Conservation (phyloP, 2,797 vertebrate genomes). For the Chrosomus eos region DNA sequence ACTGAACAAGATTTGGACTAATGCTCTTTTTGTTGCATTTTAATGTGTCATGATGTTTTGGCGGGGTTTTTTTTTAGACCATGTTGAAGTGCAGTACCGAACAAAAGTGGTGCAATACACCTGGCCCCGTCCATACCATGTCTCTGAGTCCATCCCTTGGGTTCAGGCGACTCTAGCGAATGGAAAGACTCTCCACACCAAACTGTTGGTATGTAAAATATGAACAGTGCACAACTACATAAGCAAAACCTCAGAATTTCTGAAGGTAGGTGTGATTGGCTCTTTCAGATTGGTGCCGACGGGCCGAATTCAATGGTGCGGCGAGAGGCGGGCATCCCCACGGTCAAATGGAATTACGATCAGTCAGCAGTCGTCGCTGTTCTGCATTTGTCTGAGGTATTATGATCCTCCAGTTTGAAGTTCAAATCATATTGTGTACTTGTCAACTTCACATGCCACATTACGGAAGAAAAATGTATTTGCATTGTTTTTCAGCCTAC, state of each 20-base stretch:
- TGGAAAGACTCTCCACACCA: constrained; percentile 89
- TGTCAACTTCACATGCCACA: not conserved
- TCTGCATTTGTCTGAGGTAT: constrained; percentile 91
- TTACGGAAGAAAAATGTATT: not conserved
- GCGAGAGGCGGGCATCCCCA: constrained; percentile 84
- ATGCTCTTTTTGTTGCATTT: not conserved
- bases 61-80: constrained; percentile 71
- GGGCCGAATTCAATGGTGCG: constrained; percentile 92
- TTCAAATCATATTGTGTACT: not conserved
- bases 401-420: not conserved
- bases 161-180: constrained; percentile 89
- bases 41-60: constrained; percentile 42
- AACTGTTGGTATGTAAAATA: constrained; percentile 87
- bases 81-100: constrained; percentile 88
- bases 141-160: constrained; percentile 85
- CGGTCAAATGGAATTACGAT: constrained; percentile 90
- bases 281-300: constrained; percentile 90
- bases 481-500: constrained; percentile 79
- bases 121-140: constrained; percentile 85
- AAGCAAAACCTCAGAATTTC: not conserved
- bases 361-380: constrained; percentile 96
- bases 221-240: not conserved
- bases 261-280: not conserved
- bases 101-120: constrained; percentile 88
- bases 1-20: not conserved